Conservation (phyloP, 2,113 vertebrate genomes). For the Thunnus thynnus region DNA sequence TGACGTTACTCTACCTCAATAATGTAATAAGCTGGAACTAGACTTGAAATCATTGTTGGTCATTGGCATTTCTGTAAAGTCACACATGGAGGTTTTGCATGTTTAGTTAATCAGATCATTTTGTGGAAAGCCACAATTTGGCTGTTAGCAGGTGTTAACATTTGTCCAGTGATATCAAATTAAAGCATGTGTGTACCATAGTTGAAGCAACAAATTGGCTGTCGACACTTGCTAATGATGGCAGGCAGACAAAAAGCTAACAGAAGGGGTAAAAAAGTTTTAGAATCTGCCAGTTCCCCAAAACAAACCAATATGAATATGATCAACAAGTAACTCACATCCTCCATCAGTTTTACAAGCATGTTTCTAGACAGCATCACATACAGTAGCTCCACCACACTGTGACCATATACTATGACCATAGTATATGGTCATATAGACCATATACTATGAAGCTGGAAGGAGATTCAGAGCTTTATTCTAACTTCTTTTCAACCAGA, state of each 20-base stretch:
- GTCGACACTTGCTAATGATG: not conserved
- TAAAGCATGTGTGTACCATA: not conserved
- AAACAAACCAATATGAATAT: not conserved
- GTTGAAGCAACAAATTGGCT: not conserved
- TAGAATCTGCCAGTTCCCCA: not conserved
- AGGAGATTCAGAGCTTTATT: too few species aligned
- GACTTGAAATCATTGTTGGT: conserved; percentile 4
- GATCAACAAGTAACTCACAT: too few species aligned
- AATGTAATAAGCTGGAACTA: conserved; percentile 3
- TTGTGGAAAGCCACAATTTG: not conserved
- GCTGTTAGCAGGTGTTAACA: not conserved
- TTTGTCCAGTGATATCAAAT: conserved; percentile 3
- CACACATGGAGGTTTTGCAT: not conserved
- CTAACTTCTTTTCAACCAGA: too few species aligned
- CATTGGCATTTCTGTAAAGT: not conserved
- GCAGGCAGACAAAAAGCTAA: not conserved
- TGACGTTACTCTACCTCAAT: not conserved
- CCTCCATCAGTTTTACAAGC: not conserved
- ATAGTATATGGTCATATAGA: too few species aligned
- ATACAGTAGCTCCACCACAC: not conserved
- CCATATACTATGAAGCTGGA: too few species aligned
- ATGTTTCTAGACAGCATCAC: not conserved
- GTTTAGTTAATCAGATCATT: not conserved
- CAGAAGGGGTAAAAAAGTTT: not conserved
- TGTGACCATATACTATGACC: too few species aligned